A percentile compares a stretch with the other conserved stretches of the same genome.
Conservation (phyloP, 1,140 invertebrate genomes). For the Nasonia longicornis region DNA sequence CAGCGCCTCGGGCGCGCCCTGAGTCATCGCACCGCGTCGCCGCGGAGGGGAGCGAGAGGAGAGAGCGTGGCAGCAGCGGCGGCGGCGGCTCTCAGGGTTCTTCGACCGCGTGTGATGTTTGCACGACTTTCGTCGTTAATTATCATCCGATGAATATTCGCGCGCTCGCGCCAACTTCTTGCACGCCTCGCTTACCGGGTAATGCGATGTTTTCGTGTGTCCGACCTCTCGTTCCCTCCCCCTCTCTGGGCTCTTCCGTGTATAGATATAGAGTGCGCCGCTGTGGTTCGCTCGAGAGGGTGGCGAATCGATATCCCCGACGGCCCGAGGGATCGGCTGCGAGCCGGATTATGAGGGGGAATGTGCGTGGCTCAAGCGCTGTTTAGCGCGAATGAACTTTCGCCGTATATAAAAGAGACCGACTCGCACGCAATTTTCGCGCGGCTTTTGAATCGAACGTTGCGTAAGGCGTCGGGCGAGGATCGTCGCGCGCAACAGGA, state of each 20-base stretch:
- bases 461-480: too few species aligned
- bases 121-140: constrained; percentile 31
- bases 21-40: constrained; percentile 5
- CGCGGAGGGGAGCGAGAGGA: background rate
- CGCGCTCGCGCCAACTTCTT: background rate
- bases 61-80: background rate
- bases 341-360: background rate
- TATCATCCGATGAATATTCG: constrained; percentile 44
- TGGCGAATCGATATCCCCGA: constrained; percentile 12
- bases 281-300: background rate
- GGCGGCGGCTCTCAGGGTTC: constrained; percentile 7
- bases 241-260: background rate
- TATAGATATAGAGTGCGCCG: background rate
- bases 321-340: background rate
- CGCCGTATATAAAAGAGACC: background rate
- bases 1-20: background rate
- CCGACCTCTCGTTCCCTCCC: background rate
- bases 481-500: too few species aligned
- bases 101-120: constrained; percentile 29
- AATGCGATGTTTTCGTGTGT: constrained; percentile 24
- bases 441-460: background rate
- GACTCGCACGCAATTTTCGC: background rate
- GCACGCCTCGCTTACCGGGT: constrained; percentile 1
- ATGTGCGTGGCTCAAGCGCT: background rate
- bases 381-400: background rate